Percentiles rank a stretch among this genome's conserved stretches.
Conservation (phyloP, 2,888 invertebrate genomes). For the Tipula helvola region DNA sequence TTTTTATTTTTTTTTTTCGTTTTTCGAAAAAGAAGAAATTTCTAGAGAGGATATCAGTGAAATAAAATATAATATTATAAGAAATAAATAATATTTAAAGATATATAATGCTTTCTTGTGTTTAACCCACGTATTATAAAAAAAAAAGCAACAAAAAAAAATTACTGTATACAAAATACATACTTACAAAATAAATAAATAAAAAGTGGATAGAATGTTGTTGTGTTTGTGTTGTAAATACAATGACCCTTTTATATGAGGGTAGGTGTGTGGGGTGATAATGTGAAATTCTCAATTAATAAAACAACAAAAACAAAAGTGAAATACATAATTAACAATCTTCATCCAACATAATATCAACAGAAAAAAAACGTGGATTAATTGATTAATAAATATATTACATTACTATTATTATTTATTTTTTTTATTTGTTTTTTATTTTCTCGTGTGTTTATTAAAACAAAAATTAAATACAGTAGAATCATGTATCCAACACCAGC, state of each 20-base stretch:
- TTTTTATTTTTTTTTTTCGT: neutral
- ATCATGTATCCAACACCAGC: constrained; percentile 10
- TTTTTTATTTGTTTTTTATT: neutral
- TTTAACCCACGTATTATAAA: constrained; percentile 7
- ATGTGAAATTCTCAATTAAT: neutral
- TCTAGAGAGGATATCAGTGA: constrained; percentile 9
- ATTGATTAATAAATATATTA: neutral
- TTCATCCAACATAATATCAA: neutral
- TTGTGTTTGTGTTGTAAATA: neutral
- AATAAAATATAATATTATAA: neutral
- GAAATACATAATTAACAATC: neutral
- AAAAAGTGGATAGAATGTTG: neutral
- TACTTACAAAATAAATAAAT: neutral
- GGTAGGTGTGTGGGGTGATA: neutral
- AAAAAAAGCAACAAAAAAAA: constrained; percentile 5
- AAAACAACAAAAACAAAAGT: neutral
- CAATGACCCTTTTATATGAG: constrained; percentile 7
- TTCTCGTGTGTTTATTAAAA: neutral
- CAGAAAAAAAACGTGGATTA: neutral
- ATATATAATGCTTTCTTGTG: neutral
- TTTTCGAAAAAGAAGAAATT: constrained; percentile 6
- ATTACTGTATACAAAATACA: neutral
- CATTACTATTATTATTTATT: neutral
- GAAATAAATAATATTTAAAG: constrained; percentile 5
- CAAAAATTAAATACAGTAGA: neutral